Evolutionary conservation across 2,113 vertebrate species (phyloP).

Genomic region (Mormyrus iriodes): DNA sequence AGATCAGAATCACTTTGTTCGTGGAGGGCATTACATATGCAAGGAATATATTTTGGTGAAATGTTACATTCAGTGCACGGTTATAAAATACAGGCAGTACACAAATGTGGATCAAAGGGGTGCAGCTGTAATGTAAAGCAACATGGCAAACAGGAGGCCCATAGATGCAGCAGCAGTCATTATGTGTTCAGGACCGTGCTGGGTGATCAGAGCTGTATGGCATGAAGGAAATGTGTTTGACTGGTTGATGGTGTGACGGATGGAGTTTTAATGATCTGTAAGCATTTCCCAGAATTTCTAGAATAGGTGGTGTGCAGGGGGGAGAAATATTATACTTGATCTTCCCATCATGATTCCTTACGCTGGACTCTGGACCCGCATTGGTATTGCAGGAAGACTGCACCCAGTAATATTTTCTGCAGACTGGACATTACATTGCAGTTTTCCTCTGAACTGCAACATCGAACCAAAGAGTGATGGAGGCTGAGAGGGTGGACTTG

Average conservation of each 20-base stretch:
- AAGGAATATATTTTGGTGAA: background rate
- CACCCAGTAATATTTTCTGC: background rate
- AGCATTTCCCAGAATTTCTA: background rate
- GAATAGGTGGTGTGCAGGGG: background rate
- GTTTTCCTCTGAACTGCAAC: background rate
- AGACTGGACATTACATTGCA: background rate
- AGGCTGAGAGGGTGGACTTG: background rate
- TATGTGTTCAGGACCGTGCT: background rate
- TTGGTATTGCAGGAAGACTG: background rate
- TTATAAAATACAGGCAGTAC: background rate
- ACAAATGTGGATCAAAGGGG: background rate
- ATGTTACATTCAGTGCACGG: background rate
- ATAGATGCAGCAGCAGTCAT: background rate
- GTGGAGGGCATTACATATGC: background rate
- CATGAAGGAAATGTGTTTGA: background rate
- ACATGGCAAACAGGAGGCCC: background rate
- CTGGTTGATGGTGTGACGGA: background rate
- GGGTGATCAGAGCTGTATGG: background rate
- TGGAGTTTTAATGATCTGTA: background rate
- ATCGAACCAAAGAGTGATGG: background rate
- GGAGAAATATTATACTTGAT: background rate
- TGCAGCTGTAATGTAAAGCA: background rate
- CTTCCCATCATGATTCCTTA: background rate
- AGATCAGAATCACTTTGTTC: background rate
- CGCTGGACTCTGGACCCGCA: background rate